Evolutionary conservation across 2,888 invertebrate species (phyloP).

Genomic region (Acrocera orbiculus): DNA sequence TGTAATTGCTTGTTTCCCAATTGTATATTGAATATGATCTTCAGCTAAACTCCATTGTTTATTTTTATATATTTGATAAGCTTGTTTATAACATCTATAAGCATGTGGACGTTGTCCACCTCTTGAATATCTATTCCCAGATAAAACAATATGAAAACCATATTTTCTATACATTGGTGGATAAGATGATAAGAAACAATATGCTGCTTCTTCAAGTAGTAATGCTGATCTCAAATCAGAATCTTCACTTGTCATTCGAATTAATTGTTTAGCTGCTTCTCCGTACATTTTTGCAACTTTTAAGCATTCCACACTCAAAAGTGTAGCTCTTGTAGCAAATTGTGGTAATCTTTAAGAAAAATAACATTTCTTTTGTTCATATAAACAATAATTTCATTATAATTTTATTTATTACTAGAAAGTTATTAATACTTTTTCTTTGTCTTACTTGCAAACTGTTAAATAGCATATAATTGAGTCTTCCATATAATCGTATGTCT

Average conservation of each 20-base stretch:
- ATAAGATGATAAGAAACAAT: conserved; percentile 57
- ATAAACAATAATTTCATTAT: conserved; percentile 15
- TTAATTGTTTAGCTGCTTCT: conserved; percentile 89
- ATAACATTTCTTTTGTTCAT: too few relatives aligned
- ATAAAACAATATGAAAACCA: conserved; percentile 89
- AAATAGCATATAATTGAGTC: conserved; percentile 84
- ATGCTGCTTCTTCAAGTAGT: conserved; percentile 85
- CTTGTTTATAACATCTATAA: conserved; percentile 78
- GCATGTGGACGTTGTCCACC: conserved; percentile 86
- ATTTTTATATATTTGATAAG: conserved; percentile 52
- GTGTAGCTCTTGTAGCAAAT: conserved; percentile 79
- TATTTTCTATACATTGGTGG: conserved; percentile 73
- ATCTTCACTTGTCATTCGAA: conserved; percentile 92
- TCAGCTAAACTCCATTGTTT: conserved; percentile 84
- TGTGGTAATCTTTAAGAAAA: conserved; percentile 53
- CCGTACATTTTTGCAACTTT: conserved; percentile 59
- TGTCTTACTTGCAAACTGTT: conserved; percentile 71
- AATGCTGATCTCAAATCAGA: conserved; percentile 91
- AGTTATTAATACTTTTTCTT: conserved; percentile 1
- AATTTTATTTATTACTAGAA: conserved; percentile 1
- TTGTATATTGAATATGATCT: conserved; percentile 89
- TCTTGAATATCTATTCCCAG: conserved; percentile 89
- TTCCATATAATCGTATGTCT: conserved; percentile 82
- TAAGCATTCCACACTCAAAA: conserved; percentile 76
- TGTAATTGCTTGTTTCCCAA: conserved; percentile 76